phyloP scores from a whole-genome alignment of 1,140 invertebrate species.

The Diorhabda elongata region DNA sequence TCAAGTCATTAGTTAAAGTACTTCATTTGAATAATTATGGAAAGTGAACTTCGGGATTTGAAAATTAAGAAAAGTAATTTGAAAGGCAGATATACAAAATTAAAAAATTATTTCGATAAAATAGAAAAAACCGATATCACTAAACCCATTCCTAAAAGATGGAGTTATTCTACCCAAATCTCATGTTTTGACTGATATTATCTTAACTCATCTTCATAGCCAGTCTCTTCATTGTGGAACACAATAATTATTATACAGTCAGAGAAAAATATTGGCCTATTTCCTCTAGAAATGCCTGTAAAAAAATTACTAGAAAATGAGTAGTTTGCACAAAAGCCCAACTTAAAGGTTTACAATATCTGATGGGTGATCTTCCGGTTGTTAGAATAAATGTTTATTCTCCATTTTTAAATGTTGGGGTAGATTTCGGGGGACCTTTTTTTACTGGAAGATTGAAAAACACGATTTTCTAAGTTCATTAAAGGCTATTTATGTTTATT shows the following conservation, averaged over 20 bases:
- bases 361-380: neutral
- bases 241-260: neutral
- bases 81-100: too few species aligned
- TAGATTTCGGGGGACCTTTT: slow-evolving; percentile 16
- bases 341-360: slow-evolving; percentile 18
- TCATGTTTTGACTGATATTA: neutral
- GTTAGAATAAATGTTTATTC: neutral
- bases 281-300: slow-evolving; percentile 14
- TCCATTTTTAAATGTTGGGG: slow-evolving; percentile 1
- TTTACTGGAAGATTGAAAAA: slow-evolving; percentile 9
- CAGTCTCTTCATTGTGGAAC: neutral
- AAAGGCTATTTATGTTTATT: slow-evolving; percentile 36
- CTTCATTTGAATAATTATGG: too few species aligned
- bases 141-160: neutral
- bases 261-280: neutral
- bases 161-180: neutral
- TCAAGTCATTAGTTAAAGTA: too few species aligned
- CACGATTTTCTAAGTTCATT: slow-evolving; percentile 22
- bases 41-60: too few species aligned
- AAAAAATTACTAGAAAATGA: slow-evolving; percentile 10
- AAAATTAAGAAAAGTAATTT: too few species aligned
- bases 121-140: neutral
- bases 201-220: neutral
- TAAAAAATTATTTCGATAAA: too few species aligned
- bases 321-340: slow-evolving; percentile 22